Percentiles rank a stretch among this genome's conserved stretches.
phyloP scores from a whole-genome alignment of 2,888 invertebrate species.

The Acholoe squamosa region DNA sequence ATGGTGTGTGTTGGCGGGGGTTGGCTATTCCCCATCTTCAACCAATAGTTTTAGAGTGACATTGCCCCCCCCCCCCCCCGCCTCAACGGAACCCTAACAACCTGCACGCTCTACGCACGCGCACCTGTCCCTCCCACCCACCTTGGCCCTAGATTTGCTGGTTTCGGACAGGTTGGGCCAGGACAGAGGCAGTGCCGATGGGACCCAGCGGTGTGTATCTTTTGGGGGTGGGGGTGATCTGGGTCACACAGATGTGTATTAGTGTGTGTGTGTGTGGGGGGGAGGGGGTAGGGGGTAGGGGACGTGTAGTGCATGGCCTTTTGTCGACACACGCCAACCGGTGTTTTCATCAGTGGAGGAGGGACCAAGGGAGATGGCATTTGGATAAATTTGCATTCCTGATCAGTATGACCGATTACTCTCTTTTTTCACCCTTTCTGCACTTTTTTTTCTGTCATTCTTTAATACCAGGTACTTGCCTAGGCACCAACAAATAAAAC shows the following conservation, averaged over 20 bases:
- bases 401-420: neutral
- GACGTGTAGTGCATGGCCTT: neutral
- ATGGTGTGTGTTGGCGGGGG: too few species aligned
- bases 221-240: neutral
- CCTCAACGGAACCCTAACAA: neutral
- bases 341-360: neutral
- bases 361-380: neutral
- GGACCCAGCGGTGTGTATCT: neutral
- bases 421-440: too few species aligned
- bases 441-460: too few species aligned
- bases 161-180: neutral
- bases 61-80: neutral
- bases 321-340: constrained; percentile 34
- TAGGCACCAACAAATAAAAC: too few species aligned
- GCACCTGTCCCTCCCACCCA: neutral
- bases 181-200: neutral
- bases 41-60: too few species aligned
- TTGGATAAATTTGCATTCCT: constrained; percentile 31
- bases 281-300: neutral
- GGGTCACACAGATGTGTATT: constrained; percentile 16
- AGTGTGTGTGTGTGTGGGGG: neutral
- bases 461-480: too few species aligned
- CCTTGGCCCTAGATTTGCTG: neutral
- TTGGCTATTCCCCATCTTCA: neutral
- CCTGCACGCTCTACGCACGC: neutral